Conservation (phyloP, 2,797 vertebrate species). For the Sciurus vulgaris region DNA sequence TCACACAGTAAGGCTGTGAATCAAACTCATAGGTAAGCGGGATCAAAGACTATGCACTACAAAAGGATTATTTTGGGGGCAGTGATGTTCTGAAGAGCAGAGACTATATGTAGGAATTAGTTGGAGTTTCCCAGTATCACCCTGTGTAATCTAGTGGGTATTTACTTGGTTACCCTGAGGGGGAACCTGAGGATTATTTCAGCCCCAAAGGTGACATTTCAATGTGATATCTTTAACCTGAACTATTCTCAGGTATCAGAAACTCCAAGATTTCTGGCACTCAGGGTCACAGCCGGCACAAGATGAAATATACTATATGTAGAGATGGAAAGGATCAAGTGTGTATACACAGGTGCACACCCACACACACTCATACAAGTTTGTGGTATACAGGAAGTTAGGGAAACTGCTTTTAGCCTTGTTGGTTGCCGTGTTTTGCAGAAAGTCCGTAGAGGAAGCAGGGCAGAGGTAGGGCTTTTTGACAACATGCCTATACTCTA, state of each 20-base stretch:
- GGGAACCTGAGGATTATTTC: background rate
- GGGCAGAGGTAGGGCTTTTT: background rate
- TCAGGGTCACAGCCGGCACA: background rate
- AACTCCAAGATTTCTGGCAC: constrained; percentile 11
- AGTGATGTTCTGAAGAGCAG: background rate
- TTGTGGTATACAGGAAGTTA: background rate
- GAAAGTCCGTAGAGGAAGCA: background rate
- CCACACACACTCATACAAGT: background rate
- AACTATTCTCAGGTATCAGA: background rate
- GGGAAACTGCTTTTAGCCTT: background rate
- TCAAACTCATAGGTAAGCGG: background rate
- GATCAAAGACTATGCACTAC: background rate
- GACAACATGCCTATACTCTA: background rate
- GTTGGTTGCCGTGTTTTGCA: background rate
- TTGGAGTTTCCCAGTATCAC: background rate
- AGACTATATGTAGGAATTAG: background rate
- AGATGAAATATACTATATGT: background rate
- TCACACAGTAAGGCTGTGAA: background rate
- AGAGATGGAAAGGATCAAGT: background rate
- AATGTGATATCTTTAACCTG: background rate
- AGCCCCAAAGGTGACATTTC: background rate
- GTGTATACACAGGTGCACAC: background rate
- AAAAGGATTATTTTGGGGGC: background rate
- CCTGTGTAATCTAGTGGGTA: background rate
- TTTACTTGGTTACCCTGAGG: no score